phyloP scores from a whole-genome alignment of 2,797 vertebrate species.

The Zalophus californianus region DNA sequence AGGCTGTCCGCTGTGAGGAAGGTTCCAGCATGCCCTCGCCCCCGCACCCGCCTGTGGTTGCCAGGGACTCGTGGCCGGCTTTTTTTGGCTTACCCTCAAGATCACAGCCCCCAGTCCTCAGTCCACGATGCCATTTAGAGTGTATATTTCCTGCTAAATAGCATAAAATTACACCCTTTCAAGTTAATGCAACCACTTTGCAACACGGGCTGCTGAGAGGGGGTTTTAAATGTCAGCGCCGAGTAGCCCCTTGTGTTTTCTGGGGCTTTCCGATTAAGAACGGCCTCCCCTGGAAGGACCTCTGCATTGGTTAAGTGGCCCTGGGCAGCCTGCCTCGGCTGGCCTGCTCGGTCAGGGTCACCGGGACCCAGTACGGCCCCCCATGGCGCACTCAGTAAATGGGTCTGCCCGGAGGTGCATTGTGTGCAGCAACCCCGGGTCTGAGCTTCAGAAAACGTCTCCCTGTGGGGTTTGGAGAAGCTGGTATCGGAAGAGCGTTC shows the following conservation, averaged over 20 bases:
- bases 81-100: not conserved
- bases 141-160: conserved; percentile 79
- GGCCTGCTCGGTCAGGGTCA: not conserved
- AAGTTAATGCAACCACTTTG: conserved; percentile 80
- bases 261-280: conserved; percentile 66
- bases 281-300: conserved; percentile 40
- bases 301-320: not conserved
- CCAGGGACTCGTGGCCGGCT: not conserved
- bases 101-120: conserved; percentile 12
- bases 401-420: fast-evolving
- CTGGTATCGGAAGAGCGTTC: not conserved
- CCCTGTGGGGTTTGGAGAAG: not conserved
- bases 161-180: conserved; percentile 84
- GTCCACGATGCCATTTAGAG: conserved; percentile 38
- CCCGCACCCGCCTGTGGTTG: not conserved
- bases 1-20: fast-evolving
- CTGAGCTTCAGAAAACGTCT: not conserved
- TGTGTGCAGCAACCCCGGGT: fast-evolving
- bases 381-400: fast-evolving
- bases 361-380: not conserved
- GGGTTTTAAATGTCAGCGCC: conserved; percentile 75
- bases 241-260: conserved; percentile 63
- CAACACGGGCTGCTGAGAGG: conserved; percentile 66
- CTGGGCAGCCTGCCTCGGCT: not conserved
- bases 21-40: not conserved